Evolutionary conservation across 2,888 invertebrate species (phyloP).

Genomic region (Chirona hameri): DNA sequence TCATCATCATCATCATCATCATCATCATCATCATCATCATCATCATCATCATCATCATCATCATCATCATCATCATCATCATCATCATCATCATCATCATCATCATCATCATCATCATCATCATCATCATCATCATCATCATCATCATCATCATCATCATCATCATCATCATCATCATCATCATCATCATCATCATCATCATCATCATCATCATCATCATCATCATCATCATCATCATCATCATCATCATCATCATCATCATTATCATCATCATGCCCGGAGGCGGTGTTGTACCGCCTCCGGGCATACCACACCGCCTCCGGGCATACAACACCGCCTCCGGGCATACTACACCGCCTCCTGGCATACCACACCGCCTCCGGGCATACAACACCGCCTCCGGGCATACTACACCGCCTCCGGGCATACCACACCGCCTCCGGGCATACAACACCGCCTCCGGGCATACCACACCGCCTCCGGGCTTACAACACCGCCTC

Average conservation of each 20-base stretch:
- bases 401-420: too few relatives aligned
- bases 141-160: constrained; percentile 10
- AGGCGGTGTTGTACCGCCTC: not conserved
- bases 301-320: too few relatives aligned
- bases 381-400: too few relatives aligned
- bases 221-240: not conserved
- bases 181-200: not conserved
- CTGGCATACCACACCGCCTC: too few relatives aligned
- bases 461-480: too few relatives aligned
- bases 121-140: not conserved
- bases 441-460: too few relatives aligned
- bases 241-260: not conserved
- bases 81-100: constrained; percentile 28
- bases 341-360: too few relatives aligned
- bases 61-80: constrained; percentile 26
- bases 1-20: constrained; percentile 28
- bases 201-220: not conserved
- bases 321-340: too few relatives aligned
- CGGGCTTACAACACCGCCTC: too few relatives aligned
- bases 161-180: constrained; percentile 23
- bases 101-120: constrained; percentile 23
- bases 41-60: constrained; percentile 25
- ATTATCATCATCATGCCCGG: not conserved
- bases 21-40: constrained; percentile 1
- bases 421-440: too few relatives aligned